Conservation (phyloP, 2,888 invertebrate genomes). For the Sminthurinus aureus region DNA sequence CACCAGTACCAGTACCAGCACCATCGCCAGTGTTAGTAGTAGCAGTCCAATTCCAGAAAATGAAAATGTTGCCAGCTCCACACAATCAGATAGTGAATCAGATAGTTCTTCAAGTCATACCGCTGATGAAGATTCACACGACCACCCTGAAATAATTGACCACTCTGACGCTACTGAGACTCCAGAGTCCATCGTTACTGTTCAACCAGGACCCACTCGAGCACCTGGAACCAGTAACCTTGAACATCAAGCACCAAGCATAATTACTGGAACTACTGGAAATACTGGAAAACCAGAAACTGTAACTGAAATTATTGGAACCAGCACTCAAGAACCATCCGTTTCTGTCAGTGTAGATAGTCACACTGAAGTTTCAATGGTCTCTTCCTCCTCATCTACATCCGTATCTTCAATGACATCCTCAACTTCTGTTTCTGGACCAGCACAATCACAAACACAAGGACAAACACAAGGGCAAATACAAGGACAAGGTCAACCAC, state of each 20-base stretch:
- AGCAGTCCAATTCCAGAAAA: background rate
- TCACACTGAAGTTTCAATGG: constrained; percentile 37
- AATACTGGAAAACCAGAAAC: constrained; percentile 1
- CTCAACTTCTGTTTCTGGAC: background rate
- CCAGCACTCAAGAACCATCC: background rate
- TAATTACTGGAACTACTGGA: background rate
- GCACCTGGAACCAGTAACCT: constrained; percentile 30
- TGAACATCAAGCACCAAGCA: background rate
- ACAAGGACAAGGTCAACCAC: background rate
- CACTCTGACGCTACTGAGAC: background rate
- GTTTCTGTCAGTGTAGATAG: constrained; percentile 29
- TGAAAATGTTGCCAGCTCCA: background rate
- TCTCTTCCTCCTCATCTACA: constrained; percentile 29
- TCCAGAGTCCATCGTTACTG: constrained; percentile 17
- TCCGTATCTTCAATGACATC: constrained; percentile 24
- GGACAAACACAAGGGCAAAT: too few relatives aligned
- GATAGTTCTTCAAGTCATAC: constrained; percentile 9
- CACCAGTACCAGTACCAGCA: background rate
- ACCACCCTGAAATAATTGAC: background rate
- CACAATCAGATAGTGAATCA: background rate
- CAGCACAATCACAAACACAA: background rate
- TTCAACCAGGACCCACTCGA: constrained; percentile 8
- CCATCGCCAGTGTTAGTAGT: too few relatives aligned
- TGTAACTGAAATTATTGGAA: constrained; percentile 12
- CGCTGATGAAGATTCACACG: background rate